A percentile compares a stretch with the other conserved stretches of the same genome.
Evolutionary conservation across 2,888 invertebrate species (phyloP).

Genomic region (Chrysomela aeneicollis): DNA sequence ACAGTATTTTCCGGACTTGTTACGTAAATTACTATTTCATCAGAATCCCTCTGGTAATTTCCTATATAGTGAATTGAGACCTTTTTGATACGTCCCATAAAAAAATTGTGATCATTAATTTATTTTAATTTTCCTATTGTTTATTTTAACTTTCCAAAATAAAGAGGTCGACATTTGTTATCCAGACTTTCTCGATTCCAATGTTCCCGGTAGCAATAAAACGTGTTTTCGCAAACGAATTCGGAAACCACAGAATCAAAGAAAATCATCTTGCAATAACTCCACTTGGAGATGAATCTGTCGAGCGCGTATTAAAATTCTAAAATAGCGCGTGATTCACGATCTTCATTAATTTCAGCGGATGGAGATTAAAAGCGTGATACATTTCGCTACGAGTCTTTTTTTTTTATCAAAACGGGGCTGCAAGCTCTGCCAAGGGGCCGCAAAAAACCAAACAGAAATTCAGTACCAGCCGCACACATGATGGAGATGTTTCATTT

Average conservation of each 20-base stretch:
- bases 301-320: neutral
- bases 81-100: too few relatives aligned
- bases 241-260: neutral
- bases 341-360: neutral
- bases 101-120: too few relatives aligned
- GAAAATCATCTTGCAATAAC: neutral
- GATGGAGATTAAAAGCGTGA: neutral
- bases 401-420: neutral
- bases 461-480: neutral
- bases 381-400: neutral
- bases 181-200: neutral
- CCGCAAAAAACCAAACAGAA: neutral
- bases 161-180: too few relatives aligned
- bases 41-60: too few relatives aligned
- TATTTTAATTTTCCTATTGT: too few relatives aligned
- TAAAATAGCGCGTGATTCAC: neutral
- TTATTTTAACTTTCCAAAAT: too few relatives aligned
- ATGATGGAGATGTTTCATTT: too few relatives aligned
- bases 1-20: too few relatives aligned
- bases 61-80: too few relatives aligned
- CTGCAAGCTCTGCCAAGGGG: neutral
- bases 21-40: too few relatives aligned
- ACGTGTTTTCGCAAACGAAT: neutral
- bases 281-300: neutral
- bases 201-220: neutral